These are phyloP conservation scores for Paramormyrops hopkinsi DNA, from an alignment of 2,797 vertebrate genomes.

Conservation along the genomic window DNA sequence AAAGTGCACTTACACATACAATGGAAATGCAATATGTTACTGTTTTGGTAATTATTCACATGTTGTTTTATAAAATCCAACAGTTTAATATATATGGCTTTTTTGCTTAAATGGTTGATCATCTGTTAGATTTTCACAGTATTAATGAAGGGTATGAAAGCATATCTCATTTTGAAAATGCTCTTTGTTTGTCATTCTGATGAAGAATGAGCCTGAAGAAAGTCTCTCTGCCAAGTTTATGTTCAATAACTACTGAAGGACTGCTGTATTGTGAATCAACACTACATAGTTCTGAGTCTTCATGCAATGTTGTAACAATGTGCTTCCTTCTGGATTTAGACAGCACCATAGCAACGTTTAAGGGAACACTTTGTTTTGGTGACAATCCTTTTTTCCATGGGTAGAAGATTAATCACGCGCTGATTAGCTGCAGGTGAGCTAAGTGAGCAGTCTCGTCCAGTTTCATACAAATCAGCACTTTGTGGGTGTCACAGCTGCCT, in stretches of 20 bases:
- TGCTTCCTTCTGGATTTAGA: neutral
- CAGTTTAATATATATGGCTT: neutral
- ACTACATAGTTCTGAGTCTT: neutral
- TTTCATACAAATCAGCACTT: slow-evolving; percentile 10
- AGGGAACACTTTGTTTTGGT: neutral
- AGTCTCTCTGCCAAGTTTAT: neutral
- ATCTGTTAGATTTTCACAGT: neutral
- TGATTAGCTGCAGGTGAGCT: slow-evolving; percentile 4
- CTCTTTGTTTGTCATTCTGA: neutral
- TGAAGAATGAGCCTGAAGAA: neutral
- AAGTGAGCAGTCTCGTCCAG: neutral
- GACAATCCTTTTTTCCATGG: neutral
- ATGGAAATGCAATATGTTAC: neutral
- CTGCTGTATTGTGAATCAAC: neutral
- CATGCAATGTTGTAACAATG: neutral
- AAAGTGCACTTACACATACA: neutral
- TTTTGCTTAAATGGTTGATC: neutral
- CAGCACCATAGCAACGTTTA: neutral
- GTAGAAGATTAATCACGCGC: neutral
- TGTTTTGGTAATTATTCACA: neutral
- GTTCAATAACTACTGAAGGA: neutral
- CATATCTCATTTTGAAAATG: neutral
- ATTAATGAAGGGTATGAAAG: neutral
- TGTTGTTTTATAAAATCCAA: neutral
- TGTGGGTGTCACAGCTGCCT: slow-evolving; percentile 31